Evolutionary conservation across 2,113 vertebrate species (phyloP), one percentile per base, ranked within the genome.

Genomic region (Athene noctua): DNA sequence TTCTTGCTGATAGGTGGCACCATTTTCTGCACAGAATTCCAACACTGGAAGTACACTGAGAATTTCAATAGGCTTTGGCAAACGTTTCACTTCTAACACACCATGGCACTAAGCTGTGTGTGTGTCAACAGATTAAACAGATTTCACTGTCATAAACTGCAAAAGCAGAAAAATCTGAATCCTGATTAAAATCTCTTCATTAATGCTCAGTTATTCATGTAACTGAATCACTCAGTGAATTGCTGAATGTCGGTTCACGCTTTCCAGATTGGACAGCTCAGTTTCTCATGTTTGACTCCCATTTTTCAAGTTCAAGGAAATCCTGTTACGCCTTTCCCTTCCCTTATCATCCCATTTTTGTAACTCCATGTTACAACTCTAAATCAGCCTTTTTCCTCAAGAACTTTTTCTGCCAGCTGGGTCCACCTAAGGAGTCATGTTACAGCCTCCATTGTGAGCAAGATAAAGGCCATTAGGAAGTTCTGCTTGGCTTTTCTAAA

Each of bases 1-100:
- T 86, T 54, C 65, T 85, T 58, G 75, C 89, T 88, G 88, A 62
- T 78, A 94, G 90, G 88, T 95, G 96, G 96, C 96, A 95, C 88
- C 63, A 73, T 73, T 68, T 93, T 92, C 92, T 96, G 51, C 55
- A 67, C 20, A 25, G 67, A 96, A 70, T n/a, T 42, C 38, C 88
- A 71, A 5, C 6, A 9, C 29, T 66, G 44, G 29, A 71, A 80
- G 20, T 17, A 47, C 51, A 21, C 0, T 0, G 42, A 68, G 73
- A 75, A 87, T 88, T 95, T 73, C 62, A 72, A 27, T 15, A n/a
- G 49, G 21, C 54, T 88, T 91, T 95, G 78, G 85, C 81, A 86
- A 91, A 54, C 5, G 54, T 59, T 65, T 72, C 23, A 6, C 46
- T 82, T 62, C 62, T 57, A 65, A 61, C 52, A 40, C 62, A 80